phyloP scores from a whole-genome alignment of 2,888 invertebrate species.

The Xanthorhoe designata region DNA sequence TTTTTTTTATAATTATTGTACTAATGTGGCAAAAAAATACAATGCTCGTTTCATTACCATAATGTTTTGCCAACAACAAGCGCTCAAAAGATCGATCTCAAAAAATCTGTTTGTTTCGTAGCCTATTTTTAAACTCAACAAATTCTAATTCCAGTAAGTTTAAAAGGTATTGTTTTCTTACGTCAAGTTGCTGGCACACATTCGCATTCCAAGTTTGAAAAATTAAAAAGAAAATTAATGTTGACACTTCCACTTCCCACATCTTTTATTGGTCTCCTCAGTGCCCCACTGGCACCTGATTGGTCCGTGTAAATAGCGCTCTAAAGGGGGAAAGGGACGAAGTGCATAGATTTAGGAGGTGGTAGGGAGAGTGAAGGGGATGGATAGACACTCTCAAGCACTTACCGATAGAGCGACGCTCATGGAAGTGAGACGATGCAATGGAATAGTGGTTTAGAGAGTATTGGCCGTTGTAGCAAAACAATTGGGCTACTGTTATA shows the following conservation, averaged over 20 bases:
- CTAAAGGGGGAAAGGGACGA: conserved; percentile 71
- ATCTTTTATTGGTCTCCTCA: conserved; percentile 74
- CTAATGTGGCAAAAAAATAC: no score
- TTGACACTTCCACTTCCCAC: conserved; percentile 80
- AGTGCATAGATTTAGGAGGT: conserved; percentile 51
- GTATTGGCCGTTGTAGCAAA: conserved; percentile 58
- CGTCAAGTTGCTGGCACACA: conserved; percentile 33
- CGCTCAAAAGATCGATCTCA: not conserved
- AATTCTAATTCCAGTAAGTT: not conserved
- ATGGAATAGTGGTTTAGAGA: conserved; percentile 37
- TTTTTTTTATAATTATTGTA: no score
- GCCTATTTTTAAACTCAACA: not conserved
- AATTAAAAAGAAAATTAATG: conserved; percentile 77
- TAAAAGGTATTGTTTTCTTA: not conserved
- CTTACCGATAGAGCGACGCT: conserved; percentile 76
- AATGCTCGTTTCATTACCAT: no score
- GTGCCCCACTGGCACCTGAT: conserved; percentile 67
- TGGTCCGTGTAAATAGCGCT: conserved; percentile 77
- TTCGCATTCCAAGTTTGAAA: conserved; percentile 52
- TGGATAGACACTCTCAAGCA: conserved; percentile 80
- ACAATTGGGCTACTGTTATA: not conserved
- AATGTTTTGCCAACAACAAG: not conserved
- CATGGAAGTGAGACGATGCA: conserved; percentile 72
- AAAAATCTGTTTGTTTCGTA: not conserved
- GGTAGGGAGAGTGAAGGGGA: conserved; percentile 64